phyloP scores from a whole-genome alignment of 2,113 vertebrate genomes.

The Talpa occidentalis region DNA sequence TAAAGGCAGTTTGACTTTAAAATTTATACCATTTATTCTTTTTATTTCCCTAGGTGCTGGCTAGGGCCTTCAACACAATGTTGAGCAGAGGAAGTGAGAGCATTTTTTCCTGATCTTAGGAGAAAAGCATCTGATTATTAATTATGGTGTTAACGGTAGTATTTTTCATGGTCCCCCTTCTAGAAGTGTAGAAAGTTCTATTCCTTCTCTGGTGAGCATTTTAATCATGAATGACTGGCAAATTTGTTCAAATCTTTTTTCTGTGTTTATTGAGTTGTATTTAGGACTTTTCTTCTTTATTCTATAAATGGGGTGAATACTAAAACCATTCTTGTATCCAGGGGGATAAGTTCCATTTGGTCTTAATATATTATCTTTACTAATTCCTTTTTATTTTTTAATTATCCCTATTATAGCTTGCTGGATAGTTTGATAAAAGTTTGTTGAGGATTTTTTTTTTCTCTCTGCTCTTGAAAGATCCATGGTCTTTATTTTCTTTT shows the following conservation, averaged over 20 bases:
- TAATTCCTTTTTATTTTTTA: background rate
- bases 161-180: background rate
- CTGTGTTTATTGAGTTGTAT: background rate
- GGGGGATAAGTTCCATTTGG: background rate
- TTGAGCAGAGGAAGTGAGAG: background rate
- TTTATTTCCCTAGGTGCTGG: background rate
- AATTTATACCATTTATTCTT: background rate
- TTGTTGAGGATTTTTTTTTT: background rate
- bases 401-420: background rate
- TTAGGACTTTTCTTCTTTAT: background rate
- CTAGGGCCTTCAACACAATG: background rate
- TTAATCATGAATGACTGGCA: background rate
- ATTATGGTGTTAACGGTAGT: background rate
- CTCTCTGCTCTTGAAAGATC: background rate
- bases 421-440: background rate
- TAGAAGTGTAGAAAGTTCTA: background rate
- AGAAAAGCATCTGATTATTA: background rate
- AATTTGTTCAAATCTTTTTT: background rate
- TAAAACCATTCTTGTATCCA: background rate
- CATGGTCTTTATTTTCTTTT: conserved; percentile 27
- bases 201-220: background rate
- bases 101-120: background rate
- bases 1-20: background rate
- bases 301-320: background rate
- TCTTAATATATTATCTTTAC: background rate